phyloP scores from a whole-genome alignment of 2,888 invertebrate species.

The Chelonus formosanus region DNA sequence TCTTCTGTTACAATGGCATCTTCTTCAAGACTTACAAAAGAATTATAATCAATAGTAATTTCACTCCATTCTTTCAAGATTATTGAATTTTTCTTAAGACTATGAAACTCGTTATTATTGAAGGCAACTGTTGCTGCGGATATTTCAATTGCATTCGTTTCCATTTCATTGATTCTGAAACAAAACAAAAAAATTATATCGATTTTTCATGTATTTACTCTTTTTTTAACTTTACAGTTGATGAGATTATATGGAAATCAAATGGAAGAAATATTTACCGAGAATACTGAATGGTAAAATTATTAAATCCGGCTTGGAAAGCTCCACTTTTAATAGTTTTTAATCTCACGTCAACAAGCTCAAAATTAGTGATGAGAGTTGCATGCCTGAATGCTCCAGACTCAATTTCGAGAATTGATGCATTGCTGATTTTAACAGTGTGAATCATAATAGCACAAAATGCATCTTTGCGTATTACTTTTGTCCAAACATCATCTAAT shows the following conservation, averaged over 20 bases:
- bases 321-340: conserved; percentile 70
- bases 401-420: conserved; percentile 70
- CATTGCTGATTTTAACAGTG: conserved; percentile 71
- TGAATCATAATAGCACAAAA: conserved; percentile 75
- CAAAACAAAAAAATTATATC: conserved; percentile 26
- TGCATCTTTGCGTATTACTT: conserved; percentile 70
- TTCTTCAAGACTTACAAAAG: conserved; percentile 70
- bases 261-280: conserved; percentile 64
- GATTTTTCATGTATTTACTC: background rate
- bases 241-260: background rate
- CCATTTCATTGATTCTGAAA: conserved; percentile 72
- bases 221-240: background rate
- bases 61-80: conserved; percentile 74
- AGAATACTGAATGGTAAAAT: conserved; percentile 73
- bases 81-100: conserved; percentile 70
- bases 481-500: conserved; percentile 69
- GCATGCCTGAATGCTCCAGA: conserved; percentile 73
- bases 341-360: conserved; percentile 71
- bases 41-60: conserved; percentile 72
- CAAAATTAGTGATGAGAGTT: conserved; percentile 71
- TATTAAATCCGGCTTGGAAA: conserved; percentile 72
- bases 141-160: conserved; percentile 72
- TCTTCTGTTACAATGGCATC: conserved; percentile 68
- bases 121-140: conserved; percentile 72
- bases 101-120: conserved; percentile 71